A percentile compares a stretch with the other conserved stretches of the same genome.
phyloP scores from a whole-genome alignment of 2,888 invertebrate genomes.

The Aporophyla nigra region DNA sequence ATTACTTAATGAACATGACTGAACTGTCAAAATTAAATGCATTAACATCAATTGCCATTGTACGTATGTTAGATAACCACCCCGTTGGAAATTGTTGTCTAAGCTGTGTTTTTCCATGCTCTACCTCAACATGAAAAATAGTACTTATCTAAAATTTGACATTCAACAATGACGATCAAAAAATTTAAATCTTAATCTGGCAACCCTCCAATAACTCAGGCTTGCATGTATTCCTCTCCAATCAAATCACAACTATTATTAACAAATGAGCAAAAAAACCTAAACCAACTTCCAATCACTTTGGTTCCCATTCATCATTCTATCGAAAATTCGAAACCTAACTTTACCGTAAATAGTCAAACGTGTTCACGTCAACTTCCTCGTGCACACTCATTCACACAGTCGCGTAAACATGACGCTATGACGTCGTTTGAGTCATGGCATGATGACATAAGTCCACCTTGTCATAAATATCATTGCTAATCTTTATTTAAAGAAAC shows the following conservation, averaged over 20 bases:
- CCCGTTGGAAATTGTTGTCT: not conserved
- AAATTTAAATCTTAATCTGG: not conserved
- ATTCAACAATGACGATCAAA: not conserved
- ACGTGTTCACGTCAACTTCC: constrained; percentile 21
- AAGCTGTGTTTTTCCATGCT: not conserved
- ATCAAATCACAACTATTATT: not conserved
- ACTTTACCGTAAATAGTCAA: constrained; percentile 44
- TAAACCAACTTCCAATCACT: not conserved
- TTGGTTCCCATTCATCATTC: constrained; percentile 22
- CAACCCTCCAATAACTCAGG: not conserved
- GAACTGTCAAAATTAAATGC: not conserved
- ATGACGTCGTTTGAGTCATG: constrained; percentile 52
- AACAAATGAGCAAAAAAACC: constrained; percentile 7
- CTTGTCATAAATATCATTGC: constrained; percentile 39
- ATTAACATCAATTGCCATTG: not conserved
- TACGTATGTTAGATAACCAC: not conserved
- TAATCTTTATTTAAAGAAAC: constrained; percentile 59
- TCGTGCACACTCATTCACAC: constrained; percentile 36
- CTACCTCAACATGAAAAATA: not conserved
- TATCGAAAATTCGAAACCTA: not conserved
- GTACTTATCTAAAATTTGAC: not conserved
- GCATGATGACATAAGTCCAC: constrained; percentile 47
- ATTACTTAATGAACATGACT: no score
- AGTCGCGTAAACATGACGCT: constrained; percentile 6
- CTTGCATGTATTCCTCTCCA: no score